phyloP scores from a whole-genome alignment of 2,797 vertebrate genomes.

The Selene dorsalis region DNA sequence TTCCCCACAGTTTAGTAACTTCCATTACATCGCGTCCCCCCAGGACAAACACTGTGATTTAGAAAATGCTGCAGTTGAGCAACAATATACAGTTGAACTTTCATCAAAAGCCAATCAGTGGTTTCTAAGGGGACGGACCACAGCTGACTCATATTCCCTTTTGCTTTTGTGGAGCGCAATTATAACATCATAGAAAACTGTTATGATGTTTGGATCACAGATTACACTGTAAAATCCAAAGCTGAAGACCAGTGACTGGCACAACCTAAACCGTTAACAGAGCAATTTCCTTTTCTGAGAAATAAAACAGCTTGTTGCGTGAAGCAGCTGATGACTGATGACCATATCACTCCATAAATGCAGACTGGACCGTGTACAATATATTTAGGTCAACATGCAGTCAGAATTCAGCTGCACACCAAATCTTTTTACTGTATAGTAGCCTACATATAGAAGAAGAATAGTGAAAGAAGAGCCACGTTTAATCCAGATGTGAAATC shows the following conservation, averaged over 20 bases:
- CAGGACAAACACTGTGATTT: slow-evolving; percentile 42
- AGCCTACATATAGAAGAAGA: slow-evolving; percentile 25
- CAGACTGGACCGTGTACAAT: slow-evolving; percentile 19
- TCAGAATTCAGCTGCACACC: slow-evolving; percentile 40
- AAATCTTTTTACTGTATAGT: slow-evolving; percentile 40
- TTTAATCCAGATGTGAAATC: slow-evolving; percentile 75
- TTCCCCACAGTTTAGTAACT: slow-evolving; percentile 44
- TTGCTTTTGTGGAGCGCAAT: slow-evolving; percentile 54
- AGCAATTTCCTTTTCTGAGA: slow-evolving; percentile 39
- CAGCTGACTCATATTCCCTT: slow-evolving; percentile 63
- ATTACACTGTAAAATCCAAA: slow-evolving; percentile 43
- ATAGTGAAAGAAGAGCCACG: slow-evolving; percentile 58
- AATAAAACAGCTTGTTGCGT: slow-evolving; percentile 41
- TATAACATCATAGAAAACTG: slow-evolving; percentile 54
- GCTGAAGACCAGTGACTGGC: slow-evolving; percentile 42
- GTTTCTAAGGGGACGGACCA: slow-evolving; percentile 52
- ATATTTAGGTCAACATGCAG: slow-evolving; percentile 38
- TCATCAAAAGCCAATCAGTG: slow-evolving; percentile 61
- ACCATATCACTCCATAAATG: slow-evolving; percentile 38
- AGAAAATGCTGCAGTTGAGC: slow-evolving; percentile 35
- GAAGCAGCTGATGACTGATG: slow-evolving; percentile 51
- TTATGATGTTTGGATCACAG: slow-evolving; percentile 60
- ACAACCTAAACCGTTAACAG: slow-evolving; percentile 37
- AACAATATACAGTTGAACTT: slow-evolving; percentile 45
- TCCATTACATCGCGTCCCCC: slow-evolving; percentile 8